A percentile compares a stretch with the other conserved stretches of the same genome.
Conservation (phyloP, 2,888 invertebrate genomes). For the Drosophila eohydei region DNA sequence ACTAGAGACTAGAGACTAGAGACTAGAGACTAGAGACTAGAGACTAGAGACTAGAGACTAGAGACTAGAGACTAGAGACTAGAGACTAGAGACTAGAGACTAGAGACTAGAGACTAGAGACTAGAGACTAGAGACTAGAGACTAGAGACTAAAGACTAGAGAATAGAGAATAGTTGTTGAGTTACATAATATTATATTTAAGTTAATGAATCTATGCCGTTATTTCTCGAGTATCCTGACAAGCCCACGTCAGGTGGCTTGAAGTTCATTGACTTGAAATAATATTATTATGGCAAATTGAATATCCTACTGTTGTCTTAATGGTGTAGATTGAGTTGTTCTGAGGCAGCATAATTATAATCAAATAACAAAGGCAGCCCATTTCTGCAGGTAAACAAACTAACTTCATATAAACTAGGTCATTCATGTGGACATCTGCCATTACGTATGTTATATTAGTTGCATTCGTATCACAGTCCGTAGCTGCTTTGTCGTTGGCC, state of each 20-base stretch:
- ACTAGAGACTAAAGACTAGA: background rate
- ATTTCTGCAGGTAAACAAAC: background rate
- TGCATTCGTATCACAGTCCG: background rate
- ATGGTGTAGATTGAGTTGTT: too few species aligned
- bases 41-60: conserved; percentile 1
- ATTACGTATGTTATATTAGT: background rate
- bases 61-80: conserved; percentile 2
- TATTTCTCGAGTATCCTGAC: background rate
- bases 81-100: conserved; percentile 1
- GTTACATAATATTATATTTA: background rate
- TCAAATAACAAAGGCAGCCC: background rate
- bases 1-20: background rate
- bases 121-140: conserved; percentile 1
- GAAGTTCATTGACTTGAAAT: background rate
- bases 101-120: conserved; percentile 1
- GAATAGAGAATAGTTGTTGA: background rate
- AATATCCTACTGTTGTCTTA: background rate
- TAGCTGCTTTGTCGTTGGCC: background rate
- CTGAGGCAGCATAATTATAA: background rate
- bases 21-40: background rate
- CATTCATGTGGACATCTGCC: background rate
- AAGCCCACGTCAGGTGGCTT: background rate
- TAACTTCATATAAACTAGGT: background rate
- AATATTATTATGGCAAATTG: conserved; percentile 2
- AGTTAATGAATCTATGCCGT: background rate